Base-by-base conservation (phyloP, 2,888 invertebrate genomes). In the Dendrolimus houi region DNA sequence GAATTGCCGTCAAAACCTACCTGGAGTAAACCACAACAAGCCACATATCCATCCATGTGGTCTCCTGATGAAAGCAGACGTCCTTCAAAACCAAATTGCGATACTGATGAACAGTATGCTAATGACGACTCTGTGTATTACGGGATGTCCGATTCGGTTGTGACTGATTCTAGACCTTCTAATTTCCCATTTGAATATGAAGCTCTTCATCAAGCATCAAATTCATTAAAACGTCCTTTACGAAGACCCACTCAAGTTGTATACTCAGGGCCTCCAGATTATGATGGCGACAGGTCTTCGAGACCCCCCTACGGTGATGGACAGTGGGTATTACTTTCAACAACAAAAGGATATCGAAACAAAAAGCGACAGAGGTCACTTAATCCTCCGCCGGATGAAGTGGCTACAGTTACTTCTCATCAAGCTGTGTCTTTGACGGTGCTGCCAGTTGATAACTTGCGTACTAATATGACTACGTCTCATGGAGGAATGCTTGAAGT, bases 401-500 rank as follows among this genome's bases (percentile, higher is more conserved):
- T 70, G 29, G 72, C 81, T 1, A 74, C 85, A 2, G 67, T 91
- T 65, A 86, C 86, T 1, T 90, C 92, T 53, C 92, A 92, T 64
- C 87, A 92, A 72, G 83, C 92, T 7, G 92, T 94, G 52, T 91
- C 92, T 55, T 83, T 96, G 70, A 95, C 95, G 41, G 95, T 96
- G n/a, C 80, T 96, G 59, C 95, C 96, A 9, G 92, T 94, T 12
- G 93, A 94, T 67, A 92, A 92, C 60, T 92, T 93, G 41, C 90
- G 90, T 59, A 85, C 87, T 6, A 93, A 93, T 58, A 93, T 93
- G 93, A 93, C 93, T 1, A 89, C 89, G 2, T 95, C 95, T 0
- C 95, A 95, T 69, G 95, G 95, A 10, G 95, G 95, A 10, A 76
- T 95, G 57, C 80, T 95, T 55, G 95, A 96, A 80, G 95, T 95